Evolutionary conservation across 1,140 invertebrate genomes (phyloP).

Genomic region (Andricus grossulariae): DNA sequence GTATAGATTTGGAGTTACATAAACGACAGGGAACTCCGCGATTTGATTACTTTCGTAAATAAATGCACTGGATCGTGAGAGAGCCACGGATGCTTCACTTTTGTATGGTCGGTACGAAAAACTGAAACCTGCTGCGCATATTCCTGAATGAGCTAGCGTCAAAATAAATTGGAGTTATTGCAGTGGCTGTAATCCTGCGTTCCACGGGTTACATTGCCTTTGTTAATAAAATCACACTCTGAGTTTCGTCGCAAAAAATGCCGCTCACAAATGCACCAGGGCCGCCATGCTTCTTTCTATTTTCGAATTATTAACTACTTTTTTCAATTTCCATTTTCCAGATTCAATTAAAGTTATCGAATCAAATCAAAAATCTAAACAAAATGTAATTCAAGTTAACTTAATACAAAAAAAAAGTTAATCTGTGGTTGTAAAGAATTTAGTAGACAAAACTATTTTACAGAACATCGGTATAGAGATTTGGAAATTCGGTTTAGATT

Average conservation of each 20-base stretch:
- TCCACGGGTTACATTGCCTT: conserved; percentile 63
- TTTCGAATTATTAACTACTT: no score
- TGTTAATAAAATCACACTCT: conserved; percentile 65
- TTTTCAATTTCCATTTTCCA: no score
- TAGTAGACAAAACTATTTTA: no score
- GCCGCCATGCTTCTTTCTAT: conserved; percentile 43
- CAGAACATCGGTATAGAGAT: no score
- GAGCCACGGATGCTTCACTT: conserved; percentile 26
- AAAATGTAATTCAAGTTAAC: no score
- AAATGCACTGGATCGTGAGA: conserved; percentile 18
- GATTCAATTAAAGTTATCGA: no score
- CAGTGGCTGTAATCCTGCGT: conserved; percentile 60
- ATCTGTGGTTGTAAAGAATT: no score
- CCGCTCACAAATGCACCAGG: conserved; percentile 49
- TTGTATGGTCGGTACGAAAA: conserved; percentile 44
- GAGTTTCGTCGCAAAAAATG: conserved; percentile 49
- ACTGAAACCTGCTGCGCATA: conserved; percentile 47
- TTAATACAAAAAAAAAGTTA: no score
- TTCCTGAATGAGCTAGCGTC: conserved; percentile 57
- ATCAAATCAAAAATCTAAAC: no score
- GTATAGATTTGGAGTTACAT: conserved; percentile 19
- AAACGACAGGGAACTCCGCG: conserved; percentile 21
- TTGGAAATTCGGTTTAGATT: no score
- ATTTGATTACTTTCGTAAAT: conserved; percentile 28
- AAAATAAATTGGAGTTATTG: conserved; percentile 66